Percentiles rank a stretch among this genome's conserved stretches.
Evolutionary conservation across 2,797 vertebrate genomes (phyloP).

Genomic region (Anniella stebbinsi): DNA sequence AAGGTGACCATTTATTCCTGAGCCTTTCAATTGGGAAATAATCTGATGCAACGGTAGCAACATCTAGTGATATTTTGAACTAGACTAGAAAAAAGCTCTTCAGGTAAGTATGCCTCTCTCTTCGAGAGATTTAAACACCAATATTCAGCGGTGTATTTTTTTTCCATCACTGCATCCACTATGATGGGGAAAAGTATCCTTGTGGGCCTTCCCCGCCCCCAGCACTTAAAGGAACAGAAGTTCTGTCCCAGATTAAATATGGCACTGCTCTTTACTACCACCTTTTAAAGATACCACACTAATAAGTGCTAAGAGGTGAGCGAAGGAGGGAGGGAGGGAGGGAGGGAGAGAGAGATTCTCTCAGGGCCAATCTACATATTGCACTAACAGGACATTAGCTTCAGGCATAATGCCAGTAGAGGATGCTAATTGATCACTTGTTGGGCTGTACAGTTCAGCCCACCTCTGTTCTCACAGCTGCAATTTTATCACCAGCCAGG

Average conservation of each 20-base stretch:
- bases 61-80: background rate
- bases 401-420: background rate
- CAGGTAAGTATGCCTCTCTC: background rate
- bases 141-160: background rate
- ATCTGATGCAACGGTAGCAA: background rate
- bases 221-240: background rate
- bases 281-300: background rate
- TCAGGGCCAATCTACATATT: background rate
- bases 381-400: background rate
- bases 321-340: no score
- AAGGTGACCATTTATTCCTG: background rate
- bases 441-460: background rate
- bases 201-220: background rate
- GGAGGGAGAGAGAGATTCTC: background rate
- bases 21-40: background rate
- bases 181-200: background rate
- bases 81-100: background rate
- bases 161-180: background rate
- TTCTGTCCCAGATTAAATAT: background rate
- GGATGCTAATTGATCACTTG: no score
- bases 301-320: background rate
- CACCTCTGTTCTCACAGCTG: background rate
- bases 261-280: background rate
- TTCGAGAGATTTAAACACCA: background rate
- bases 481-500: background rate